Evolutionary conservation across 2,888 invertebrate species (phyloP).

Genomic region (Tridacna gigas): DNA sequence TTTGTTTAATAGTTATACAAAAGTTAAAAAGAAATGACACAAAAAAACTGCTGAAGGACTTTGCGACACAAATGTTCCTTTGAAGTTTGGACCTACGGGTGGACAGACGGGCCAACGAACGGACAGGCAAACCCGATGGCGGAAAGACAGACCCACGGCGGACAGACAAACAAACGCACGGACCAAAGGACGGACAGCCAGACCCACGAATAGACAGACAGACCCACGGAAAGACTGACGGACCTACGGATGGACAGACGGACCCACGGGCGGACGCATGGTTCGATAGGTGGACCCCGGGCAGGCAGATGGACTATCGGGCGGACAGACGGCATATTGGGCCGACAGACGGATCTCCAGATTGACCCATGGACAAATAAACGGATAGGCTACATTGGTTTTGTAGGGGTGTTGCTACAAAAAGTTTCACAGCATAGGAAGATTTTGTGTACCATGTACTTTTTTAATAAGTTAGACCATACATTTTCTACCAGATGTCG

Average conservation of each 20-base stretch:
- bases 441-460: too few relatives aligned
- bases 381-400: not conserved
- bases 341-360: not conserved
- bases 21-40: too few relatives aligned
- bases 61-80: too few relatives aligned
- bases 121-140: conserved; percentile 2
- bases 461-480: too few relatives aligned
- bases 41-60: too few relatives aligned
- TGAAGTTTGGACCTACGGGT: conserved; percentile 1
- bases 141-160: conserved; percentile 12
- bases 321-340: not conserved
- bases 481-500: too few relatives aligned
- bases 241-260: not conserved
- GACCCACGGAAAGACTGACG: not conserved
- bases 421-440: too few relatives aligned
- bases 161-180: conserved; percentile 22
- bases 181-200: conserved; percentile 9
- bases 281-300: not conserved
- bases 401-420: too few relatives aligned
- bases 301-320: not conserved
- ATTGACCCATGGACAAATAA: not conserved
- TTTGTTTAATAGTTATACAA: too few relatives aligned
- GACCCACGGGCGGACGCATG: not conserved
- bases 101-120: conserved; percentile 19
- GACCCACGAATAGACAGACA: not conserved